Evolutionary conservation across 2,888 invertebrate species (phyloP).

Genomic region (Euphydryas editha): DNA sequence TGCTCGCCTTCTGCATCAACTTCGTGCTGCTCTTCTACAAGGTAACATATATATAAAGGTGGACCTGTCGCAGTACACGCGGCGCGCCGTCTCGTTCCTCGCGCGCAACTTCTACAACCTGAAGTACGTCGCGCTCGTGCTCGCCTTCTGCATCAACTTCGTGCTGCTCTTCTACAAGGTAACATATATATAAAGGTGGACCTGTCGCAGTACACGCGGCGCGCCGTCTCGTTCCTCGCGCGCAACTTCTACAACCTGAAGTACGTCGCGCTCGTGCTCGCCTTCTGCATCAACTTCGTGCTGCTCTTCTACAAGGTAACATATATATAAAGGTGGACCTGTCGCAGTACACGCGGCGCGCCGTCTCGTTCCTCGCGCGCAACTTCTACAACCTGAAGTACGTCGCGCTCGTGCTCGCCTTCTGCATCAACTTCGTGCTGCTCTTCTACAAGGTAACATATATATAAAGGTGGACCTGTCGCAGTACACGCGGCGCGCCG

Average conservation of each 20-base stretch:
- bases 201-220: slow-evolving; percentile 91
- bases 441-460: slow-evolving; percentile 96
- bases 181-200: slow-evolving; percentile 89
- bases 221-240: slow-evolving; percentile 93
- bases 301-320: slow-evolving; percentile 97
- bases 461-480: slow-evolving; percentile 94
- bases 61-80: slow-evolving; percentile 92
- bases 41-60: slow-evolving; percentile 90
- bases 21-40: slow-evolving; percentile 99
- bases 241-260: slow-evolving; percentile 99
- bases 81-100: slow-evolving; percentile 94
- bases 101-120: slow-evolving; percentile 99
- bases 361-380: slow-evolving; percentile 96
- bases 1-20: slow-evolving; percentile 98
- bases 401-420: slow-evolving; percentile 97
- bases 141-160: slow-evolving; percentile 99
- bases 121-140: slow-evolving; percentile 97
- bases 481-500: slow-evolving; percentile 91
- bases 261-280: slow-evolving; percentile 97
- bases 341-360: slow-evolving; percentile 91
- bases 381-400: slow-evolving; percentile 99
- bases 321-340: slow-evolving; percentile 92
- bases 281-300: slow-evolving; percentile 99
- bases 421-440: slow-evolving; percentile 99
- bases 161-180: slow-evolving; percentile 99